phyloP scores from a whole-genome alignment of 2,113 vertebrate genomes.

The Neotragus pygmaeus region DNA sequence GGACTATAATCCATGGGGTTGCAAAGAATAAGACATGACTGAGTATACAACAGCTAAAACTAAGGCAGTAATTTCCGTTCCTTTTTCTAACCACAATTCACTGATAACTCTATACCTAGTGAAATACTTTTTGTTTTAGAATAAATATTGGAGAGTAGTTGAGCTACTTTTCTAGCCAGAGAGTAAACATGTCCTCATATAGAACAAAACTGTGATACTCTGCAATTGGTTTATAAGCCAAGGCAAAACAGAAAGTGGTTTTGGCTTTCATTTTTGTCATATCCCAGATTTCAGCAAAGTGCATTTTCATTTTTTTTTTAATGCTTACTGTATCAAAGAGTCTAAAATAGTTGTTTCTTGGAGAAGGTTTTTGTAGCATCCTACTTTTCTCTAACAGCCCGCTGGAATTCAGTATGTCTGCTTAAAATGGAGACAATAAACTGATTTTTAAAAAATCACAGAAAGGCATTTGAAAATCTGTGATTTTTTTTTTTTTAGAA shows the following conservation, averaged over 20 bases:
- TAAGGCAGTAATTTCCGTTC: accelerated
- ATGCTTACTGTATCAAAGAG: not conserved
- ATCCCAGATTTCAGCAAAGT: not conserved
- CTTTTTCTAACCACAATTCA: not conserved
- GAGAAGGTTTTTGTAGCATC: not conserved
- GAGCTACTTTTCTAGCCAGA: slow-evolving; percentile 30
- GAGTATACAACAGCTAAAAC: not conserved
- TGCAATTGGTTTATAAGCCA: not conserved
- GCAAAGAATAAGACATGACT: not conserved
- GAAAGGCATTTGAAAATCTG: not conserved
- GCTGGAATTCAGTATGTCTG: not conserved
- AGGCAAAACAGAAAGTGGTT: not conserved
- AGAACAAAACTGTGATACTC: slow-evolving; percentile 40
- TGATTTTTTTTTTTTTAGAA: not conserved
- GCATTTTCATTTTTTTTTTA: slow-evolving; percentile 16
- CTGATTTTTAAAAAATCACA: not conserved
- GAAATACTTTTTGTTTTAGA: slow-evolving; percentile 21
- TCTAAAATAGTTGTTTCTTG: slow-evolving; percentile 34
- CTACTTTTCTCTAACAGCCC: not conserved
- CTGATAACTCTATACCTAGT: not conserved
- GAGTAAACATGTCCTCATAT: slow-evolving; percentile 33
- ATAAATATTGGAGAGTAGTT: slow-evolving; percentile 25
- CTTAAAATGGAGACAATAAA: not conserved
- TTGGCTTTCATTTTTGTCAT: slow-evolving; percentile 4
- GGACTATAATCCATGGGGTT: not conserved